Conservation (phyloP, 1,140 invertebrate species). For the Cotesia typhae region DNA sequence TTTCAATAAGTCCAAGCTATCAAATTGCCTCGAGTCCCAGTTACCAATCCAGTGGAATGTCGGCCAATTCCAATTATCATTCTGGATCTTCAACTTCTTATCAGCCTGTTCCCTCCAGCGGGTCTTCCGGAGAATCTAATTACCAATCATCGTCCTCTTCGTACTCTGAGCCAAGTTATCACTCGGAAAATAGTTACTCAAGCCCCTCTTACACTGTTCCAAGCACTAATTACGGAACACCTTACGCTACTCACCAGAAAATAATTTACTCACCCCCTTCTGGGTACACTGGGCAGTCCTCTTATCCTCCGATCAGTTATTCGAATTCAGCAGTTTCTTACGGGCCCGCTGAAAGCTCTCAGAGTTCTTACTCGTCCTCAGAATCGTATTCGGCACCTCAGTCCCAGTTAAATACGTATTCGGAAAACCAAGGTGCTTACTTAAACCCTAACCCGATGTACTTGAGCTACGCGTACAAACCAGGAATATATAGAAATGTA, state of each 20-base stretch:
- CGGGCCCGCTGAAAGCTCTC: background rate
- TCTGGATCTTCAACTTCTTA: background rate
- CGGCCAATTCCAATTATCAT: too few relatives aligned
- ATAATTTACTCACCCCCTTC: constrained; percentile 33
- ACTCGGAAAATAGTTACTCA: constrained; percentile 48
- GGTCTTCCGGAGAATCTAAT: too few relatives aligned
- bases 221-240: constrained; percentile 2
- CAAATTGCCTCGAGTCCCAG: too few relatives aligned
- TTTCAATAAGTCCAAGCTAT: too few relatives aligned
- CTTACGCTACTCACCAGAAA: constrained; percentile 37
- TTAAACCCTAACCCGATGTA: constrained; percentile 52
- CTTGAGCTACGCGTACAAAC: constrained; percentile 46
- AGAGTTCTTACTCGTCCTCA: constrained; percentile 32
- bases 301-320: constrained; percentile 40
- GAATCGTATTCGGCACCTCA: constrained; percentile 29
- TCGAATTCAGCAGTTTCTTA: constrained; percentile 29
- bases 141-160: constrained; percentile 19
- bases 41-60: too few relatives aligned
- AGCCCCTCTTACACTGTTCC: constrained; percentile 42
- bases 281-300: constrained; percentile 28
- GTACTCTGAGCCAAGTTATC: constrained; percentile 45
- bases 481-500: constrained; percentile 37
- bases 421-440: constrained; percentile 49
- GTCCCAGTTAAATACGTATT: constrained; percentile 41
- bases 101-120: background rate